phyloP scores from a whole-genome alignment of 2,888 invertebrate species.

The Diloba caeruleocephala region DNA sequence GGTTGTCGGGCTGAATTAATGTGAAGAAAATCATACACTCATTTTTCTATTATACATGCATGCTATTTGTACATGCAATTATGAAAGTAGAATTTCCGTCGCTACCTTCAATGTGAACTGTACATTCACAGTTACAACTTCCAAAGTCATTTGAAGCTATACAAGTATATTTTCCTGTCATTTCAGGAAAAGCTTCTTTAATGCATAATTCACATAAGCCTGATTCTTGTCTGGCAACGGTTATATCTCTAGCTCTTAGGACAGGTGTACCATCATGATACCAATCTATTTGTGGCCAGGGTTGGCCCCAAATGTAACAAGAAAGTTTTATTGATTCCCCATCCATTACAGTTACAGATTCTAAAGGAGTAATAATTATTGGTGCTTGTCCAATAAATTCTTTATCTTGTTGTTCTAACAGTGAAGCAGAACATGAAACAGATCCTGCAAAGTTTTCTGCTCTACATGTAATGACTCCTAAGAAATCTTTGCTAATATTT shows the following conservation, averaged over 20 bases:
- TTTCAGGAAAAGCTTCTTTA: conserved; percentile 96
- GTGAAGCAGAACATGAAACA: conserved; percentile 94
- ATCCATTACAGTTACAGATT: conserved; percentile 95
- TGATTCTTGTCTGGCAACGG: conserved; percentile 92
- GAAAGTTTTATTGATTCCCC: conserved; percentile 94
- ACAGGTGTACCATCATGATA: conserved; percentile 92
- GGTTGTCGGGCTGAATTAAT: conserved; percentile 45
- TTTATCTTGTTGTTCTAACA: conserved; percentile 90
- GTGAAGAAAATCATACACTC: conserved; percentile 45
- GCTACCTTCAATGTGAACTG: conserved; percentile 95
- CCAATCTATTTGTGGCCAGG: conserved; percentile 95
- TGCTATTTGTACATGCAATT: conserved; percentile 64
- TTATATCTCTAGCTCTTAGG: conserved; percentile 93
- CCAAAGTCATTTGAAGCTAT: conserved; percentile 95
- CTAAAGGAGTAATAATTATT: conserved; percentile 92
- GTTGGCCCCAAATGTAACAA: conserved; percentile 93
- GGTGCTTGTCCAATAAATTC: conserved; percentile 89
- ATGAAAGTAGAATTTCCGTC: conserved; percentile 63
- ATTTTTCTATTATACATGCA: conserved; percentile 59
- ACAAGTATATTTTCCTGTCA: conserved; percentile 96
- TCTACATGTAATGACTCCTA: conserved; percentile 95
- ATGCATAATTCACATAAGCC: conserved; percentile 95
- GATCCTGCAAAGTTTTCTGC: conserved; percentile 97
- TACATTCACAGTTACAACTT: conserved; percentile 93
- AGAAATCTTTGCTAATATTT: conserved; percentile 91